Evolutionary conservation across 2,797 vertebrate genomes (phyloP).

Genomic region (Microcaecilia unicolor): DNA sequence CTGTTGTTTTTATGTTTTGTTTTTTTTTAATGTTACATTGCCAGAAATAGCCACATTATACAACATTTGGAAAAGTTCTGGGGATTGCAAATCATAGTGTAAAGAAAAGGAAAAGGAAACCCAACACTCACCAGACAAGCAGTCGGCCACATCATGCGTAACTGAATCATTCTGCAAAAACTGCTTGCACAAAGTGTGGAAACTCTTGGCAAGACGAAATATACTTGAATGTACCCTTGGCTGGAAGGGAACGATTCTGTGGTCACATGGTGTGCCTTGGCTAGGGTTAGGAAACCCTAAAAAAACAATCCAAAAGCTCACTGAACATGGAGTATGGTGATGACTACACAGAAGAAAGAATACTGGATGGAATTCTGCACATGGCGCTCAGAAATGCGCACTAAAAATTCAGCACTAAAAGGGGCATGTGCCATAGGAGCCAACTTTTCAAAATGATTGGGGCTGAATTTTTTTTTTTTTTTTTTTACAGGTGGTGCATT

Average conservation of each 20-base stretch:
- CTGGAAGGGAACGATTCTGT: slow-evolving; percentile 40
- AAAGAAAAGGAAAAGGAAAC: slow-evolving; percentile 37
- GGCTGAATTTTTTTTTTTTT: too few species aligned
- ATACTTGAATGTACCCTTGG: slow-evolving; percentile 36
- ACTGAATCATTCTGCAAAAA: slow-evolving; percentile 37
- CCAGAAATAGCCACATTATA: slow-evolving; percentile 32
- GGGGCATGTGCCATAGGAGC: too few species aligned
- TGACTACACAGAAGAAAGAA: slow-evolving; percentile 34
- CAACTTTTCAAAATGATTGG: too few species aligned
- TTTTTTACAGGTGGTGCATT: too few species aligned
- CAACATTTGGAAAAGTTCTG: slow-evolving; percentile 29
- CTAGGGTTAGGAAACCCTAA: slow-evolving; percentile 26
- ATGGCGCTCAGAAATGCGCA: too few species aligned
- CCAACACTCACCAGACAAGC: slow-evolving; percentile 32
- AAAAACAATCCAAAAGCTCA: slow-evolving; percentile 20
- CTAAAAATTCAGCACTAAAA: too few species aligned
- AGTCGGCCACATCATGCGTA: slow-evolving; percentile 35
- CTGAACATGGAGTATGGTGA: slow-evolving; percentile 22
- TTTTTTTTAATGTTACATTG: slow-evolving; percentile 10
- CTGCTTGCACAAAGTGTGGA: slow-evolving; percentile 34
- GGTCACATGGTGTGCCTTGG: slow-evolving; percentile 38
- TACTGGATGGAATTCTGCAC: too few species aligned
- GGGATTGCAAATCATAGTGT: slow-evolving; percentile 26
- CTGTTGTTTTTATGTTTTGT: too few species aligned
- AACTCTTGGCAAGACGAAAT: slow-evolving; percentile 39